Percentiles rank a stretch among this genome's conserved stretches.
Conservation (phyloP, 1,140 invertebrate genomes). For the Aleiodes sp. region DNA sequence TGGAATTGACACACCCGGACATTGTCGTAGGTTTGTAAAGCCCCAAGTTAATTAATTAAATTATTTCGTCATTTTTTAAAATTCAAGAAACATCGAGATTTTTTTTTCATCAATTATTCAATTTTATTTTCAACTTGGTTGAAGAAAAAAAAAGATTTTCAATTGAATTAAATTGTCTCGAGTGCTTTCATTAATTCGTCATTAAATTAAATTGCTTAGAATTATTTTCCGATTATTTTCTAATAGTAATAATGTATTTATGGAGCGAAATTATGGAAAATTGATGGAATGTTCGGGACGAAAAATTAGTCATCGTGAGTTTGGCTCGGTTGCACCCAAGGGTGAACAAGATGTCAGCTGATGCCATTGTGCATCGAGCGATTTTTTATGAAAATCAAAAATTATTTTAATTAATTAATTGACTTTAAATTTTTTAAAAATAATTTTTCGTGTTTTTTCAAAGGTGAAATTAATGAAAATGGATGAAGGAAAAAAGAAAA, state of each 20-base stretch:
- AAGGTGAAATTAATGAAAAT: not conserved
- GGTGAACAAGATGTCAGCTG: slow-evolving; percentile 13
- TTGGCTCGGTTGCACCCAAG: not conserved
- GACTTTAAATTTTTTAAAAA: too few species aligned
- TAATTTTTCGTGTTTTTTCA: not conserved
- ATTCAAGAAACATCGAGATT: not conserved
- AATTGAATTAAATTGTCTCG: not conserved
- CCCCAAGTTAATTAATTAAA: not conserved
- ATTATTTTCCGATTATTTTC: not conserved
- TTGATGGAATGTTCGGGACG: not conserved
- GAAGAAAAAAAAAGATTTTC: too few species aligned
- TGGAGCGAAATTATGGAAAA: not conserved
- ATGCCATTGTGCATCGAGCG: not conserved
- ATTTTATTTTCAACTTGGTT: too few species aligned
- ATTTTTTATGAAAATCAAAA: too few species aligned
- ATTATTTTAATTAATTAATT: not conserved
- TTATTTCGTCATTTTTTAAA: not conserved
- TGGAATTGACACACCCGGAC: slow-evolving; percentile 12
- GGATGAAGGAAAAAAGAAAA: not conserved
- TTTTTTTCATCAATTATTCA: not conserved
- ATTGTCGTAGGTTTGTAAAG: not conserved
- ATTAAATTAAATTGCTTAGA: not conserved
- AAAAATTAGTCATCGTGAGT: not conserved
- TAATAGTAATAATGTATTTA: not conserved
- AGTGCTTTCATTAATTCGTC: not conserved